These are phyloP conservation scores for Prionace glauca DNA, from an alignment of 2,797 vertebrate genomes.

Conservation along the genomic window DNA sequence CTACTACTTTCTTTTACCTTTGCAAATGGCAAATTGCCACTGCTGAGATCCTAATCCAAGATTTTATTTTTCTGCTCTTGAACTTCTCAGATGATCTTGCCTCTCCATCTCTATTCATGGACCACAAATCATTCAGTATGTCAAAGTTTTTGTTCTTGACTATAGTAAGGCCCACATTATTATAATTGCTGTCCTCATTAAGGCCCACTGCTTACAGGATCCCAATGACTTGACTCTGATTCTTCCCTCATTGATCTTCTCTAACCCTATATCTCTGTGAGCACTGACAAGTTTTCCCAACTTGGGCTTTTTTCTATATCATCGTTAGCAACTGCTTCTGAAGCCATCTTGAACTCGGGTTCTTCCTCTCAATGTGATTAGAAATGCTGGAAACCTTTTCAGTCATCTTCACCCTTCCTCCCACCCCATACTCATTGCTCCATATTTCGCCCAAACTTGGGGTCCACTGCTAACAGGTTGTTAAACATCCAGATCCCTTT, in stretches of 20 bases:
- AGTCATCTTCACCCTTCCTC: background rate
- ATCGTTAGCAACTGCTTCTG: background rate
- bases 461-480: background rate
- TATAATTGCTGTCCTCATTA: background rate
- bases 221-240: background rate
- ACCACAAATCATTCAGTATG: background rate
- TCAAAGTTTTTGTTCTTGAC: background rate
- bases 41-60: background rate
- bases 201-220: background rate
- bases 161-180: background rate
- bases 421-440: no score
- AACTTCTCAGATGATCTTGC: background rate
- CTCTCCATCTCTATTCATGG: background rate
- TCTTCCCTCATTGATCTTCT: background rate
- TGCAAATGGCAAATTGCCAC: background rate
- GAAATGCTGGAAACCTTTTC: background rate
- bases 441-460: background rate
- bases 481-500: background rate
- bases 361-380: background rate
- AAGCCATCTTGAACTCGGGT: background rate
- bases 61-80: background rate
- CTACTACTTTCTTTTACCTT: background rate
- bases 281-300: background rate
- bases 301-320: background rate
- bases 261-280: background rate